These are phyloP conservation scores for Paedocypris sp. DNA, from an alignment of 2,113 vertebrate genomes.

Conservation along the genomic window DNA sequence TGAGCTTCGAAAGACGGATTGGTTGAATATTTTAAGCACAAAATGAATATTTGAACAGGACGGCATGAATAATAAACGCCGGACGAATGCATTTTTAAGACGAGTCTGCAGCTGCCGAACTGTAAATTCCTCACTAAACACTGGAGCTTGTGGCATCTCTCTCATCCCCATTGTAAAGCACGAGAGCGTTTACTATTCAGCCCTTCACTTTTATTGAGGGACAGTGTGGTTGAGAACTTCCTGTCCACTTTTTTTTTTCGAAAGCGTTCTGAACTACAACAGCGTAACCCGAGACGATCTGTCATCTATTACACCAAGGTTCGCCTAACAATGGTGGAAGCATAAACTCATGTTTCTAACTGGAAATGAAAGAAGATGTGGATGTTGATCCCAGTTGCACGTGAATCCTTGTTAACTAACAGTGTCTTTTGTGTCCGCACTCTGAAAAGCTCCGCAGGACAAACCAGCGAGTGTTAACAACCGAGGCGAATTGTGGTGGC, in stretches of 20 bases:
- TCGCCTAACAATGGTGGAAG: slow-evolving; percentile 8
- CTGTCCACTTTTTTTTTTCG: slow-evolving; percentile 13
- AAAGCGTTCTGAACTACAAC: not conserved
- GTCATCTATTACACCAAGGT: slow-evolving; percentile 14
- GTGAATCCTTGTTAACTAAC: not conserved
- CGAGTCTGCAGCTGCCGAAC: slow-evolving; percentile 50
- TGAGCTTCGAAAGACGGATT: no score
- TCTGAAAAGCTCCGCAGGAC: not conserved
- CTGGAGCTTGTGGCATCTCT: slow-evolving; percentile 34
- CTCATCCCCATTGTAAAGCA: slow-evolving; percentile 39
- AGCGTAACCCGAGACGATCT: slow-evolving; percentile 3
- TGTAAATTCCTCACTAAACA: slow-evolving; percentile 52
- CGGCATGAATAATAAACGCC: no score
- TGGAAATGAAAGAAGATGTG: slow-evolving; percentile 10
- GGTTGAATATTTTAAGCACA: no score
- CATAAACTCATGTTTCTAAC: slow-evolving; percentile 13
- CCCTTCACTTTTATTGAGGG: slow-evolving; percentile 16
- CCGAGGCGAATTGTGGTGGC: slow-evolving; percentile 3
- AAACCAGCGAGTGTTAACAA: not conserved
- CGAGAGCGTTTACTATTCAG: slow-evolving; percentile 47
- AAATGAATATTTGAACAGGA: no score
- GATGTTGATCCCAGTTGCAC: not conserved
- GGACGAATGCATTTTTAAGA: no score
- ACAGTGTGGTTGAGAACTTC: not conserved
- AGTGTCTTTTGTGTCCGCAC: not conserved